Evolutionary conservation across 2,113 vertebrate species (phyloP).

Genomic region (Rissa tridactyla): DNA sequence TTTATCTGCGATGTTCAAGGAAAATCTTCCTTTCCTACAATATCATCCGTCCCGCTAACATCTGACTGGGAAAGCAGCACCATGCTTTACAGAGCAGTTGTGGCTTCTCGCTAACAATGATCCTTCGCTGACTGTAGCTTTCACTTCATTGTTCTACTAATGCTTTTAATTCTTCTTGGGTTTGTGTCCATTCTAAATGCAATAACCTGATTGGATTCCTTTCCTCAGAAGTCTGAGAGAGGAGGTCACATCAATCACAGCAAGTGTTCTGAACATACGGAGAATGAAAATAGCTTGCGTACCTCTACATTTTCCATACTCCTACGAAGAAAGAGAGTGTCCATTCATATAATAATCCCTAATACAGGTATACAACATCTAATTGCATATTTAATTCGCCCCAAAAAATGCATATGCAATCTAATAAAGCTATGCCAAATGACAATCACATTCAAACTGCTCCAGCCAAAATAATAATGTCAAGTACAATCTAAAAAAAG

Average conservation of each 20-base stretch:
- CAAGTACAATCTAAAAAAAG: background rate
- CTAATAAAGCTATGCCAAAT: background rate
- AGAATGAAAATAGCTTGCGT: background rate
- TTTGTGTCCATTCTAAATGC: background rate
- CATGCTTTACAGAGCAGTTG: background rate
- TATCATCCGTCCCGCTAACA: background rate
- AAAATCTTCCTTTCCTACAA: background rate
- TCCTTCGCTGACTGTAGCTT: background rate
- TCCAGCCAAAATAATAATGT: background rate
- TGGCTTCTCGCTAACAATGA: background rate
- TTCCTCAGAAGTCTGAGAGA: background rate
- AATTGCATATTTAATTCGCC: background rate
- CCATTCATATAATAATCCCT: background rate
- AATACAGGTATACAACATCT: background rate
- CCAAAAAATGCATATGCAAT: background rate
- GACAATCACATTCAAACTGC: background rate
- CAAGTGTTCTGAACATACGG: background rate
- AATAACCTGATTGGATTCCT: background rate
- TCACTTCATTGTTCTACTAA: background rate
- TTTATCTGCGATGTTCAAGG: background rate
- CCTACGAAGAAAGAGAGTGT: background rate
- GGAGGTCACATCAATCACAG: background rate
- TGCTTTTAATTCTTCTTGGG: background rate
- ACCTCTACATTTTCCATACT: background rate
- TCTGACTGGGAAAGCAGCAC: background rate